A percentile compares a stretch with the other conserved stretches of the same genome.
Conservation (phyloP, 2,113 vertebrate genomes). For the Cervus canadensis region DNA sequence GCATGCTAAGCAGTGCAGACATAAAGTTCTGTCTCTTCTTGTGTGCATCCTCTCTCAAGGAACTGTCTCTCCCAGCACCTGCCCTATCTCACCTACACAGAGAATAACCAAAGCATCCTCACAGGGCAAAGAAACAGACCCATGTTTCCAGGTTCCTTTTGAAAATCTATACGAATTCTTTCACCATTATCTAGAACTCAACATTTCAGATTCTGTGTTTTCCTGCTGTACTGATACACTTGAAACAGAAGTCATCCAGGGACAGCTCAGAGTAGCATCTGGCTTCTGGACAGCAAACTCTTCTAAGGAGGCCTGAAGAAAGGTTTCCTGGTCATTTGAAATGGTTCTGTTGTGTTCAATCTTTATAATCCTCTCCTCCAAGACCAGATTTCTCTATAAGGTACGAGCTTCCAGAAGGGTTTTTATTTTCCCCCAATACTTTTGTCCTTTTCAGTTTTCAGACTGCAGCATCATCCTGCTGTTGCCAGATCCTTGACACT, state of each 20-base stretch:
- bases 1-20: not conserved
- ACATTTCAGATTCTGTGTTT: not conserved
- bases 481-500: not conserved
- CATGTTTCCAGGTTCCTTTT: not conserved
- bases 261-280: not conserved
- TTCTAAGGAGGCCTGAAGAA: not conserved
- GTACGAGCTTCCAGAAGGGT: not conserved
- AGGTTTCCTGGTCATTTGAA: not conserved
- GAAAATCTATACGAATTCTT: not conserved
- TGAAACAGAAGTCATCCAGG: not conserved
- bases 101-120: not conserved
- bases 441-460: not conserved
- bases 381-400: not conserved
- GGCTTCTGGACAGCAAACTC: not conserved
- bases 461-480: not conserved
- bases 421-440: not conserved
- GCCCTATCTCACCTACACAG: not conserved
- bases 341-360: not conserved
- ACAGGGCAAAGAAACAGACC: not conserved
- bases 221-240: not conserved
- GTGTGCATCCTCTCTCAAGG: too few species aligned
- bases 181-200: not conserved
- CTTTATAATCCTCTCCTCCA: not conserved
- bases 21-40: not conserved
- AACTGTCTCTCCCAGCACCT: not conserved